Conservation (phyloP, 2,797 vertebrate genomes). For the Liasis olivaceus region DNA sequence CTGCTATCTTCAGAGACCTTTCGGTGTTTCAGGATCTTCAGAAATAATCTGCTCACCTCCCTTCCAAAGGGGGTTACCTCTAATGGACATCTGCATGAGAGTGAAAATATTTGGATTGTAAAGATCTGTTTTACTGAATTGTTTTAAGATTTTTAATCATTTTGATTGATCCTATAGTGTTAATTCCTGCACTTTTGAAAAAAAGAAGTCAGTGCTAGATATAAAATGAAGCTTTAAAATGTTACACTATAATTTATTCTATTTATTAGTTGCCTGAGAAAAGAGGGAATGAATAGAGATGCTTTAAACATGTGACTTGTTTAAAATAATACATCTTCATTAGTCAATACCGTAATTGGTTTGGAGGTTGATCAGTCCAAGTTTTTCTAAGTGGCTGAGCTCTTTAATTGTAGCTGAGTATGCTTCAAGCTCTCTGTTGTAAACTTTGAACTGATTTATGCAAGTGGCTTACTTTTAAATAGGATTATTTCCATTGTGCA, state of each 20-base stretch:
- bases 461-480: slow-evolving; percentile 9
- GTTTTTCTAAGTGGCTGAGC: background rate
- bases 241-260: background rate
- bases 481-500: background rate
- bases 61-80: background rate
- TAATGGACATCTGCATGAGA: background rate
- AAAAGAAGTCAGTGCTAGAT: background rate
- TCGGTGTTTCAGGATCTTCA: background rate
- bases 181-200: background rate
- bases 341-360: background rate
- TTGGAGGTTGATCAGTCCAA: background rate
- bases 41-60: background rate
- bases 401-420: background rate
- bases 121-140: background rate
- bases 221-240: background rate
- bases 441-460: background rate
- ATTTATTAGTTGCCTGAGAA: background rate
- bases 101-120: background rate
- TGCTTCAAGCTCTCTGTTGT: background rate
- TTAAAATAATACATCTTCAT: background rate
- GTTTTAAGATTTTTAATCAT: background rate
- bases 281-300: background rate
- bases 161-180: background rate
- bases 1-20: background rate
- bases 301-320: background rate